Percentiles rank a stretch among this genome's conserved stretches.
Evolutionary conservation across 2,797 vertebrate genomes (phyloP).

Genomic region (Pteronotus mesoamericanus): DNA sequence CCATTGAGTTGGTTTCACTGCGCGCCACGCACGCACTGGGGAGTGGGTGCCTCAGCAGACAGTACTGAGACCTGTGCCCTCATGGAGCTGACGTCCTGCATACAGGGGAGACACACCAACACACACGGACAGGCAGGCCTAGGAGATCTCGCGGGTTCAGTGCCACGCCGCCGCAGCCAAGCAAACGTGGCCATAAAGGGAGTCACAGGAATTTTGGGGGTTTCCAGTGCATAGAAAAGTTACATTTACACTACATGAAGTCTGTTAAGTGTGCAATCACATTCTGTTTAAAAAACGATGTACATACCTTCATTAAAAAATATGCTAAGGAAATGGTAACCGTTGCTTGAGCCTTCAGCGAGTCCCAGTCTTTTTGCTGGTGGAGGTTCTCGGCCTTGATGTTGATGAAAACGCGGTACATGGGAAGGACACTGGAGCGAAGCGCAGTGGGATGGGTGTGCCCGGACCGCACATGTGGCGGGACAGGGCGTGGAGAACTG

Average conservation of each 20-base stretch:
- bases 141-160: neutral
- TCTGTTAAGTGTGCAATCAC: neutral
- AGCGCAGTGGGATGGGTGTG: neutral
- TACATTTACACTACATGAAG: neutral
- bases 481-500: accelerated
- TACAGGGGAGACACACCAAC: neutral
- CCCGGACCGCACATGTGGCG: accelerated
- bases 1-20: neutral
- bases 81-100: accelerated
- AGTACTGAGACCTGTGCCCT: neutral
- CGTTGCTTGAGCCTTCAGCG: neutral
- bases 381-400: neutral
- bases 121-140: neutral
- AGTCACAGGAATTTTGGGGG: no score
- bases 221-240: neutral
- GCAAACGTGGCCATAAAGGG: neutral
- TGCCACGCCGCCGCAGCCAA: neutral
- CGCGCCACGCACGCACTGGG: accelerated
- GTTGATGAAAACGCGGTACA: neutral
- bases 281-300: neutral
- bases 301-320: neutral
- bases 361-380: neutral
- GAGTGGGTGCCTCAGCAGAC: no score
- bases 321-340: neutral
- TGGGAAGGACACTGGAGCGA: neutral